Percentiles rank a stretch among this genome's conserved stretches.
Evolutionary conservation across 2,797 vertebrate genomes (phyloP).

Genomic region (Acomys russatus): DNA sequence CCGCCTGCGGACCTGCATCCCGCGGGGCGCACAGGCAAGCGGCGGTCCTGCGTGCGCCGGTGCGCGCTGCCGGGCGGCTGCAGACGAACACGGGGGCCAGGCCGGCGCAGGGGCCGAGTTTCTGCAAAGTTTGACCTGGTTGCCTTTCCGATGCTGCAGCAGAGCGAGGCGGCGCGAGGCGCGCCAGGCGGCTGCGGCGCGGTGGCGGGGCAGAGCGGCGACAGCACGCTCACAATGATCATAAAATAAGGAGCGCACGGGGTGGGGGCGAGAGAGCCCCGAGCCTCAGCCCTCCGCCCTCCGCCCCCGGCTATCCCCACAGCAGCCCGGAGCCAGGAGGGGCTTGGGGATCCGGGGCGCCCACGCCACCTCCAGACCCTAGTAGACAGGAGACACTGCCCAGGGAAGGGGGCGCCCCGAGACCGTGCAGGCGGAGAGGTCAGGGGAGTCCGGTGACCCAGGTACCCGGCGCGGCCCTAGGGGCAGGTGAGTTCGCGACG

Average conservation of each 20-base stretch:
- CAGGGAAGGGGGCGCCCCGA: slow-evolving; percentile 53
- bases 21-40: slow-evolving; percentile 51
- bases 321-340: slow-evolving; percentile 41
- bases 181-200: slow-evolving; percentile 75
- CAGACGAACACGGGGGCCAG: slow-evolving; percentile 65
- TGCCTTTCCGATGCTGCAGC: slow-evolving; percentile 88
- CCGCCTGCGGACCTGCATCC: slow-evolving; percentile 75
- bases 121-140: slow-evolving; percentile 91
- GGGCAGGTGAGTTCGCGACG: slow-evolving; percentile 80
- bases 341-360: slow-evolving; percentile 40
- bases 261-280: slow-evolving; percentile 66
- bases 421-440: slow-evolving; percentile 37
- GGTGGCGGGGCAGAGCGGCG: slow-evolving; percentile 63
- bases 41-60: slow-evolving; percentile 55
- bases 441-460: slow-evolving; percentile 67
- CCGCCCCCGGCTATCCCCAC: slow-evolving; percentile 56
- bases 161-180: slow-evolving; percentile 67
- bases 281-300: slow-evolving; percentile 65
- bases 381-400: slow-evolving; percentile 34
- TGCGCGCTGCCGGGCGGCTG: slow-evolving; percentile 70
- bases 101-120: slow-evolving; percentile 77
- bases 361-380: slow-evolving; percentile 45
- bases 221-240: slow-evolving; percentile 73
- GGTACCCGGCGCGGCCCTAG: slow-evolving; percentile 54
- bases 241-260: slow-evolving; percentile 77